A percentile compares a stretch with the other conserved stretches of the same genome.
These are phyloP conservation scores for Pelusios castaneus DNA, from an alignment of 2,113 vertebrate genomes.

Conservation along the genomic window DNA sequence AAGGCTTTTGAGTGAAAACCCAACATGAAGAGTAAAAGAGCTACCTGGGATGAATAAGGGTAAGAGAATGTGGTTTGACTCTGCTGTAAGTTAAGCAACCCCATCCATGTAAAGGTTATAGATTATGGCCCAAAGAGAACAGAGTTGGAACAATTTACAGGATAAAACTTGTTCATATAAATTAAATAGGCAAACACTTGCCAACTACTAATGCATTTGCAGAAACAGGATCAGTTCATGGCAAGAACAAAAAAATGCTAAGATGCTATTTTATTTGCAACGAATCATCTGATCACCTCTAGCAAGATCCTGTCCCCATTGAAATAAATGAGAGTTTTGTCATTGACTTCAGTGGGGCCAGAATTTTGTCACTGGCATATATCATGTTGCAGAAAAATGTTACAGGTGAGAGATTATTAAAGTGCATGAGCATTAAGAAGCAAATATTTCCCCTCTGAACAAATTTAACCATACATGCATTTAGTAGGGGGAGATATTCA, in stretches of 20 bases:
- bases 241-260: accelerated
- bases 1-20: neutral
- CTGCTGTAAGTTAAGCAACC: accelerated
- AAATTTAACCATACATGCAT: neutral
- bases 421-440: neutral
- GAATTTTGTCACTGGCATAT: neutral
- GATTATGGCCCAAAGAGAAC: accelerated
- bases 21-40: accelerated
- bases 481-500: neutral
- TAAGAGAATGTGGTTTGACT: accelerated
- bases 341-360: accelerated
- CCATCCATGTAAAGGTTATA: accelerated
- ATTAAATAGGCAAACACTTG: neutral
- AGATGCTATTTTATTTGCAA: accelerated
- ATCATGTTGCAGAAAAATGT: accelerated
- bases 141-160: accelerated
- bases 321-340: neutral
- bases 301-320: neutral
- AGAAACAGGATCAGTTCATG: accelerated
- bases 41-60: accelerated
- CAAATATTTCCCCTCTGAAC: neutral
- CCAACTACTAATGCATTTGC: neutral
- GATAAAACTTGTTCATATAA: neutral
- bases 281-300: accelerated
- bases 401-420: neutral